phyloP scores from a whole-genome alignment of 2,797 vertebrate species.

The Danio aesculapii region DNA sequence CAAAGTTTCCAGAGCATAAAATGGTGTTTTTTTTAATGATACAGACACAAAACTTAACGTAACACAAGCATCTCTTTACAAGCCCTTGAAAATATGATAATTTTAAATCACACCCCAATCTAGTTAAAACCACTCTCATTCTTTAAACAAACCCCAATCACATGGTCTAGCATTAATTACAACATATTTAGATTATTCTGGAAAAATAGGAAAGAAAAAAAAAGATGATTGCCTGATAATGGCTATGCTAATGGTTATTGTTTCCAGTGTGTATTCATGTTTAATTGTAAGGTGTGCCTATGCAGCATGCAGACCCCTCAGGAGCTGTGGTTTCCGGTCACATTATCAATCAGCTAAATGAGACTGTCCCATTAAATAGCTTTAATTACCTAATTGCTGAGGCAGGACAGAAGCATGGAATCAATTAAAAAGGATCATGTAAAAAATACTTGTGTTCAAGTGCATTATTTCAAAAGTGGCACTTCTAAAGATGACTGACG shows the following conservation, averaged over 20 bases:
- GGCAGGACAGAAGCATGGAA: constrained; percentile 71
- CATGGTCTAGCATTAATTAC: constrained; percentile 16
- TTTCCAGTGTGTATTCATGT: constrained; percentile 32
- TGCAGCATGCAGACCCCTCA: constrained; percentile 20
- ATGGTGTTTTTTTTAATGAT: neutral
- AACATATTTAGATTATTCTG: constrained; percentile 16
- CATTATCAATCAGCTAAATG: constrained; percentile 79
- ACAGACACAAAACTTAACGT: neutral
- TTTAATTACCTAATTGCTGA: constrained; percentile 79
- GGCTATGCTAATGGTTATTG: constrained; percentile 21
- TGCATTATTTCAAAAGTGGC: constrained; percentile 53
- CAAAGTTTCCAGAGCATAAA: neutral
- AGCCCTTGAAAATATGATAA: neutral
- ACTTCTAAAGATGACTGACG: constrained; percentile 3
- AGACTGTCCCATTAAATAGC: constrained; percentile 77
- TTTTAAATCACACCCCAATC: neutral
- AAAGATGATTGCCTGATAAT: constrained; percentile 45
- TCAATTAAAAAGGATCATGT: constrained; percentile 77
- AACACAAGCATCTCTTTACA: neutral
- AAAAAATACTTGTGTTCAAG: constrained; percentile 65
- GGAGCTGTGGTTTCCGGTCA: constrained; percentile 46
- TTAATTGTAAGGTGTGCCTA: constrained; percentile 47
- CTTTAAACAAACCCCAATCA: constrained; percentile 13
- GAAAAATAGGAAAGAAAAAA: constrained; percentile 1
- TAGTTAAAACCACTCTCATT: constrained; percentile 5